These are phyloP conservation scores for Helicolenus hilgendorfi DNA, from an alignment of 2,797 vertebrate genomes.

Conservation along the genomic window DNA sequence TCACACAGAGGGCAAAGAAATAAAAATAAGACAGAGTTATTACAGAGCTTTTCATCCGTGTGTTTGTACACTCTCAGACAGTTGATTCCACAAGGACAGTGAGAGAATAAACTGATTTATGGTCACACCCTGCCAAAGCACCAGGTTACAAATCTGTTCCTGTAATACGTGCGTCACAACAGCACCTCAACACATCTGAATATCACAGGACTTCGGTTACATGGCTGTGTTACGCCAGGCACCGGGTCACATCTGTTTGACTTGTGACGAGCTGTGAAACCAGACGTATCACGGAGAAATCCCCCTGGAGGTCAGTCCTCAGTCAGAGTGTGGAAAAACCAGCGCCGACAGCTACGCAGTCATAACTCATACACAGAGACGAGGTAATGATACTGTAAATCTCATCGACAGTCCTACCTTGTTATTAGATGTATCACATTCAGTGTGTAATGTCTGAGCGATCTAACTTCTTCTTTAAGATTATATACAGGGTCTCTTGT, in stretches of 20 bases:
- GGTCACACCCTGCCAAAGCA: neutral
- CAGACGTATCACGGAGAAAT: constrained; percentile 70
- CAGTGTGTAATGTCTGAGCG: constrained; percentile 38
- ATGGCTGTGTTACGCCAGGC: constrained; percentile 27
- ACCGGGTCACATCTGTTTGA: constrained; percentile 72
- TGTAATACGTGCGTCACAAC: neutral
- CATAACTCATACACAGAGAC: constrained; percentile 65
- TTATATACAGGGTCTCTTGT: constrained; percentile 14
- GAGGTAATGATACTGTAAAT: constrained; percentile 65
- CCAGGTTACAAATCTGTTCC: neutral
- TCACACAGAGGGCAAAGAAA: constrained; percentile 3
- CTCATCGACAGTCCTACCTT: constrained; percentile 48
- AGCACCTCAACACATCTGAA: constrained; percentile 5
- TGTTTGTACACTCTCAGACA: neutral
- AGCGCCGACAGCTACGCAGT: constrained; percentile 52
- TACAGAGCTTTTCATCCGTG: neutral
- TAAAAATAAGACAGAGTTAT: constrained; percentile 12
- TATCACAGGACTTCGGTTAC: constrained; percentile 51
- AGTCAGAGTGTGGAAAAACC: constrained; percentile 59
- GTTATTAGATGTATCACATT: constrained; percentile 67
- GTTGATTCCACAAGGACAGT: neutral
- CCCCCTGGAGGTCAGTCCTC: constrained; percentile 64
- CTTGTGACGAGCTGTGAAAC: constrained; percentile 73
- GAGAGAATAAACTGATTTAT: neutral
- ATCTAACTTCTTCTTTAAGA: constrained; percentile 30